phyloP scores from a whole-genome alignment of 2,113 vertebrate species.

The Ia io region DNA sequence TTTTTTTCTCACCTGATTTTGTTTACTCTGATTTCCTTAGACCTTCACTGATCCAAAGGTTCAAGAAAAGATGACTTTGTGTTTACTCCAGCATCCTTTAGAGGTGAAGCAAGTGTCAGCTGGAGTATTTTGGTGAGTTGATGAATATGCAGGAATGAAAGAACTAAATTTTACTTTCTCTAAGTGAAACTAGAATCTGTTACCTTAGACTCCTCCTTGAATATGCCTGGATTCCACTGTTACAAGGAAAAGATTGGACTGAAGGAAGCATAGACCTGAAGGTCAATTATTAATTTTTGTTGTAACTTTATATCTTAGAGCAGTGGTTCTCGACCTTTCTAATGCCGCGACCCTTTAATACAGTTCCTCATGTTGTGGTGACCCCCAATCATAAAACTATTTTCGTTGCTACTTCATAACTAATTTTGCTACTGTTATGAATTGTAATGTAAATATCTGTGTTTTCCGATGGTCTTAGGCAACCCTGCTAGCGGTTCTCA shows the following conservation, averaged over 20 bases:
- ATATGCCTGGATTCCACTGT: neutral
- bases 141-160: neutral
- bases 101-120: neutral
- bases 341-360: too few relatives aligned
- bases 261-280: neutral
- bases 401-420: too few relatives aligned
- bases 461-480: too few relatives aligned
- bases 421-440: too few relatives aligned
- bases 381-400: too few relatives aligned
- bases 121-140: slow-evolving; percentile 25
- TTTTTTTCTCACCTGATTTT: neutral
- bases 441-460: too few relatives aligned
- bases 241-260: neutral
- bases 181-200: neutral
- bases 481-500: too few relatives aligned
- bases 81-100: neutral
- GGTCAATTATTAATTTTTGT: neutral
- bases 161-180: neutral
- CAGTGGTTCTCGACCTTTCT: too few relatives aligned
- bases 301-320: neutral
- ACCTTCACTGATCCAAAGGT: neutral
- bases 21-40: slow-evolving; percentile 18
- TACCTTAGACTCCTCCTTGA: neutral
- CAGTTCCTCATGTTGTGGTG: too few relatives aligned
- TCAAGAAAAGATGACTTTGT: slow-evolving; percentile 39